These are phyloP conservation scores for Oligia latruncula DNA, from an alignment of 2,888 invertebrate species.

Conservation along the genomic window DNA sequence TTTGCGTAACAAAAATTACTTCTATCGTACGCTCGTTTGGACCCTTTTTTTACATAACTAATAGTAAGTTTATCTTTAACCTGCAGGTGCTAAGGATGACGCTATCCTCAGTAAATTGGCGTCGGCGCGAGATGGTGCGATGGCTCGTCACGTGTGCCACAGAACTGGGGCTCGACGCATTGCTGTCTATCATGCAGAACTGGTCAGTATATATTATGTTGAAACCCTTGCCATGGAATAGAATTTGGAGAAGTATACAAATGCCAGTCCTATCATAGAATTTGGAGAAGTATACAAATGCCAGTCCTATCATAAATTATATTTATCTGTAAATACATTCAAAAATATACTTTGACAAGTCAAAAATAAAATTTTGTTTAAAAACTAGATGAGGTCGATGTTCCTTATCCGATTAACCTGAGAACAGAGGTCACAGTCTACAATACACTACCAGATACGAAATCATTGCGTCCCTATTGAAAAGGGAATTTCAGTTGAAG, in stretches of 20 bases:
- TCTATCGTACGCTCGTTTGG: background rate
- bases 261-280: background rate
- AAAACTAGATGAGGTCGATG: background rate
- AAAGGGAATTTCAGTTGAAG: background rate
- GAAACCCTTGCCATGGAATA: background rate
- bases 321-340: background rate
- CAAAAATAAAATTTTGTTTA: background rate
- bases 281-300: background rate
- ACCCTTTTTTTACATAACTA: background rate
- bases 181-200: slow-evolving; percentile 95
- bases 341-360: background rate
- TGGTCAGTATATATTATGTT: slow-evolving; percentile 87
- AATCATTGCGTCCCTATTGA: background rate
- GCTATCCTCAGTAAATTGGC: slow-evolving; percentile 94
- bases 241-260: background rate
- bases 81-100: slow-evolving; percentile 95
- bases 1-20: too few species aligned
- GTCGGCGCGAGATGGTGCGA: slow-evolving; percentile 96
- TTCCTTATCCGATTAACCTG: background rate
- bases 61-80: slow-evolving; percentile 49
- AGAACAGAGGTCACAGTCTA: background rate
- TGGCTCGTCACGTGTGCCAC: slow-evolving; percentile 97
- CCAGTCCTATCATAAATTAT: background rate
- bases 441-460: background rate
- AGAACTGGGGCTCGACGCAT: slow-evolving; percentile 94